phyloP scores from a whole-genome alignment of 2,113 vertebrate genomes.

The Tretioscincus oriximinensis region DNA sequence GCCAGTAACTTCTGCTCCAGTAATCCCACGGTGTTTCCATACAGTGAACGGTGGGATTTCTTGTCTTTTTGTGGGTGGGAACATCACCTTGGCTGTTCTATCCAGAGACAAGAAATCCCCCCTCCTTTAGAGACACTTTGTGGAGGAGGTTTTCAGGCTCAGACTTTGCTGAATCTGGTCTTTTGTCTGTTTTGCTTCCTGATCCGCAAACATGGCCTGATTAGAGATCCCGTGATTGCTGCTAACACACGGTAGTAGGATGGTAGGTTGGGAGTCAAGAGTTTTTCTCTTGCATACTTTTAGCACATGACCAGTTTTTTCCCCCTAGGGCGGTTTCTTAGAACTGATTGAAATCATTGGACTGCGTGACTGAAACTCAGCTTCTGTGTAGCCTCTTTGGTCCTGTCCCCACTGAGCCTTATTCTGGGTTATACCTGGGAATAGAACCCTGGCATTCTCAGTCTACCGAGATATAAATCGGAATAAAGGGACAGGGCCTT shows the following conservation, averaged over 20 bases:
- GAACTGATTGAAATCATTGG: fast-evolving
- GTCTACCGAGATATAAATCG: no score
- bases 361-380: fast-evolving
- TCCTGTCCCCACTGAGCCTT: fast-evolving
- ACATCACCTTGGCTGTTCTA: no score
- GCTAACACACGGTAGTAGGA: constrained; percentile 22
- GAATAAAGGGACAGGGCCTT: no score
- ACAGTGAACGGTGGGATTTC: no score
- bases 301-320: constrained; percentile 8
- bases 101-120: no score
- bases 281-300: constrained; percentile 41
- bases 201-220: constrained; percentile 36
- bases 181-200: constrained; percentile 17
- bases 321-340: background rate
- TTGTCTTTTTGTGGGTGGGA: no score
- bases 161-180: background rate
- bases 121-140: no score
- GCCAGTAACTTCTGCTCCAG: no score
- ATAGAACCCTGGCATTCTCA: no score
- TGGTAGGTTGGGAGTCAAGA: constrained; percentile 32
- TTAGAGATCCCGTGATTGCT: constrained; percentile 62
- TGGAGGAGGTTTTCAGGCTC: background rate
- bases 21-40: no score
- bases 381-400: background rate
- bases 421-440: no score